A percentile compares a stretch with the other conserved stretches of the same genome.
Conservation (phyloP, 2,113 vertebrate species). For the Epinephelus moara region DNA sequence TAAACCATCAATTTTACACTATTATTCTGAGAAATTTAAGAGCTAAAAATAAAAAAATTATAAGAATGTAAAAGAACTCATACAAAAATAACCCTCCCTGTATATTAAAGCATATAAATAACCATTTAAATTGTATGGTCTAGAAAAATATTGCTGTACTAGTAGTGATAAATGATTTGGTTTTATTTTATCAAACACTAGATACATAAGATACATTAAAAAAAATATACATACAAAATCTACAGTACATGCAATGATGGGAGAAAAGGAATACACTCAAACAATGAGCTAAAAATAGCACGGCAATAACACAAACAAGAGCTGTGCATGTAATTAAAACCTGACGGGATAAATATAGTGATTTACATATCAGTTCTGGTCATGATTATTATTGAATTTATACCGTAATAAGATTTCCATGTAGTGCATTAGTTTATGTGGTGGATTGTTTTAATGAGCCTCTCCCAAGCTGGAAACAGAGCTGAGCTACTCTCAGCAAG, state of each 20-base stretch:
- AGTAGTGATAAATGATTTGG: neutral
- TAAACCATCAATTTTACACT: neutral
- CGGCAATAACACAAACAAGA: neutral
- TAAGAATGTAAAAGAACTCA: neutral
- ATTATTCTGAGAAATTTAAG: neutral
- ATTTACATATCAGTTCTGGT: neutral
- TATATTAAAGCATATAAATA: neutral
- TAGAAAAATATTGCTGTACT: neutral
- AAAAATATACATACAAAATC: no score
- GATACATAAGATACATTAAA: no score
- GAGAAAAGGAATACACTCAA: neutral
- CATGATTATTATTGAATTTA: neutral
- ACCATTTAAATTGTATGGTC: neutral
- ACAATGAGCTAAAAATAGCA: neutral
- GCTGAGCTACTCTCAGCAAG: conserved; percentile 54
- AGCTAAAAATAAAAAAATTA: neutral
- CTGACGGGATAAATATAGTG: neutral
- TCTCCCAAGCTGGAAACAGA: conserved; percentile 53
- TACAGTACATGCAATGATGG: no score
- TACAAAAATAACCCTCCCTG: no score
- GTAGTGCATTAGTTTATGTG: conserved; percentile 1
- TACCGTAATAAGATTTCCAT: neutral
- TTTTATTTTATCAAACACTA: neutral
- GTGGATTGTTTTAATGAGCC: conserved; percentile 8
- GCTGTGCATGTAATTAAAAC: neutral